These are phyloP conservation scores for Etheostoma perlongum DNA, from an alignment of 2,797 vertebrate species.

Conservation along the genomic window DNA sequence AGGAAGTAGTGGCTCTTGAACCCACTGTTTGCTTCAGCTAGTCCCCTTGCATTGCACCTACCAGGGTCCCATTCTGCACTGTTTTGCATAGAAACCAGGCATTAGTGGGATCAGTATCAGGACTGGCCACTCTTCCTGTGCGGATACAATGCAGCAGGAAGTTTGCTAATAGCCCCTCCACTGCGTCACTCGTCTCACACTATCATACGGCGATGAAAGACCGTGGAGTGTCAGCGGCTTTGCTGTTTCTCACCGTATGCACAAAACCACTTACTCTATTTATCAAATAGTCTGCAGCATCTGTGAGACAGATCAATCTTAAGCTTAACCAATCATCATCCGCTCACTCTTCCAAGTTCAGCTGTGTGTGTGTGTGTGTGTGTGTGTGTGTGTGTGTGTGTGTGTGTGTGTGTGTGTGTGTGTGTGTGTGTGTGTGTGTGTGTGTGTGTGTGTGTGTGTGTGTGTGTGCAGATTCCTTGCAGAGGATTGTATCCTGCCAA, in stretches of 20 bases:
- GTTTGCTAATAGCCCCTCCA: constrained; percentile 79
- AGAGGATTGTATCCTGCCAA: constrained; percentile 73
- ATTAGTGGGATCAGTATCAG: constrained; percentile 84
- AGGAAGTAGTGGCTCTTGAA: constrained; percentile 81
- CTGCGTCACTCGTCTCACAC: constrained; percentile 51
- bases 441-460: constrained; percentile 11
- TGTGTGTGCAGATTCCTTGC: constrained; percentile 54
- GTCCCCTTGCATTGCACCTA: constrained; percentile 46
- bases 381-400: constrained; percentile 5
- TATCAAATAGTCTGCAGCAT: constrained; percentile 43
- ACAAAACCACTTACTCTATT: constrained; percentile 41
- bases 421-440: constrained; percentile 6
- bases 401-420: constrained; percentile 15
- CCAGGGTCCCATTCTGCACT: constrained; percentile 49
- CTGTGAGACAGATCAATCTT: constrained; percentile 54
- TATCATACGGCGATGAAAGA: constrained; percentile 52
- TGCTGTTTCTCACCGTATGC: constrained; percentile 25
- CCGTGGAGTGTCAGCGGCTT: constrained; percentile 57
- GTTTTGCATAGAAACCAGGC: constrained; percentile 66
- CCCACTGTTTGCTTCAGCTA: constrained; percentile 62
- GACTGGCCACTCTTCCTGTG: constrained; percentile 85
- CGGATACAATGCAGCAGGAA: constrained; percentile 86
- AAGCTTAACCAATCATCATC: constrained; percentile 46
- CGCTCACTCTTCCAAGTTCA: constrained; percentile 46
- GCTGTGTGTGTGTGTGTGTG: constrained; percentile 9